Percentiles rank a stretch among this genome's conserved stretches.
Conservation (phyloP, 1,140 invertebrate genomes). For the Linepithema humile region DNA sequence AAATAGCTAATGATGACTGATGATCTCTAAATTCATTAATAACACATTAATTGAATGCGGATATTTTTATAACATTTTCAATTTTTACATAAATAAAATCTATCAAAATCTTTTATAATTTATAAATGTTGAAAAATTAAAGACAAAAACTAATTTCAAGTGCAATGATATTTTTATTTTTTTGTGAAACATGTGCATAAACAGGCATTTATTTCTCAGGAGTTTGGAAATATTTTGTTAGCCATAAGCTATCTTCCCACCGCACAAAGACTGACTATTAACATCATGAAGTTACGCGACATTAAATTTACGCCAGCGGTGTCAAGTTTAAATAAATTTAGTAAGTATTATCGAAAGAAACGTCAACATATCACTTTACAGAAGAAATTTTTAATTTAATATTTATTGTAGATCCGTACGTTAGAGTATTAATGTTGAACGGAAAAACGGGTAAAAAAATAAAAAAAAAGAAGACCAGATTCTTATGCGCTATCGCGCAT, state of each 20-base stretch:
- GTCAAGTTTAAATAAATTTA: conserved; percentile 79
- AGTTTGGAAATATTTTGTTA: conserved; percentile 84
- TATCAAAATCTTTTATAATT: too few relatives aligned
- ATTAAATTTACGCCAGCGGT: conserved; percentile 79
- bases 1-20: too few relatives aligned
- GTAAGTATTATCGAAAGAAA: conserved; percentile 77
- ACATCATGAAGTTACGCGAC: conserved; percentile 83
- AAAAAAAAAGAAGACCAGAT: conserved; percentile 85
- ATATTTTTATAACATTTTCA: too few relatives aligned
- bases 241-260: conserved; percentile 86
- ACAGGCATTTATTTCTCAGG: conserved; percentile 67
- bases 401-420: conserved; percentile 82
- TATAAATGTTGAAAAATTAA: too few relatives aligned
- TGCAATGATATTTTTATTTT: not conserved
- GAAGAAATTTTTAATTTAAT: not conserved
- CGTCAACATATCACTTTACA: not conserved
- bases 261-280: conserved; percentile 85
- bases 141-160: too few relatives aligned
- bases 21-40: too few relatives aligned
- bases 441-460: conserved; percentile 83
- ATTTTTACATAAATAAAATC: too few relatives aligned
- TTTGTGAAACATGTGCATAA: not conserved
- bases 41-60: too few relatives aligned
- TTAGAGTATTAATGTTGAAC: conserved; percentile 84
- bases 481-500: conserved; percentile 72